phyloP scores from a whole-genome alignment of 2,797 vertebrate genomes.

The Pristis pectinata region DNA sequence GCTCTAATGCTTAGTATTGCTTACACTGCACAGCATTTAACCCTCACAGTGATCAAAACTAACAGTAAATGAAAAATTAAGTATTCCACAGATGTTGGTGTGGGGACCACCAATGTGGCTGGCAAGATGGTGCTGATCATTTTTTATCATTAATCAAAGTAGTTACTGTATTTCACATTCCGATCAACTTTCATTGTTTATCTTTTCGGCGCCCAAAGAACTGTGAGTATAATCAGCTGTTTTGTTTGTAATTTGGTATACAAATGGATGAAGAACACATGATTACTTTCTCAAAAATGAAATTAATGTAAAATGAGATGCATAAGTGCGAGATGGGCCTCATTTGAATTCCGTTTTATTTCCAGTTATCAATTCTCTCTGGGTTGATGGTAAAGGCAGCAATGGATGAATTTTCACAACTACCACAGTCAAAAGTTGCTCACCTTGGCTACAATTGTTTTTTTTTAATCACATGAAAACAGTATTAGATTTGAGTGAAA shows the following conservation, averaged over 20 bases:
- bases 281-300: not conserved
- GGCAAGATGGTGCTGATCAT: not conserved
- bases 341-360: not conserved
- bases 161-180: not conserved
- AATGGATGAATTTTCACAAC: not conserved
- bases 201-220: not conserved
- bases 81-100: too few relatives aligned
- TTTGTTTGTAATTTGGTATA: too few relatives aligned
- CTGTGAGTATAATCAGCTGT: not conserved
- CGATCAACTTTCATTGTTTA: not conserved
- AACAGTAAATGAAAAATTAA: too few relatives aligned
- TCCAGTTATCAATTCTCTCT: not conserved
- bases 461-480: not conserved
- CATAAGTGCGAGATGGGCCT: not conserved
- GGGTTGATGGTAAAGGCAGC: not conserved
- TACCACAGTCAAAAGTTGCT: not conserved
- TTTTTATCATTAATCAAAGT: not conserved
- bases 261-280: too few relatives aligned
- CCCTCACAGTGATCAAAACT: too few relatives aligned
- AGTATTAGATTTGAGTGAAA: not conserved
- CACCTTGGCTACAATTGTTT: not conserved
- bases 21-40: too few relatives aligned
- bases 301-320: not conserved
- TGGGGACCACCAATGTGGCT: not conserved
- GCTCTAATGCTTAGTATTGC: too few relatives aligned